These are phyloP conservation scores for Monodelphis domestica DNA, from an alignment of 2,797 vertebrate genomes.

Conservation along the genomic window DNA sequence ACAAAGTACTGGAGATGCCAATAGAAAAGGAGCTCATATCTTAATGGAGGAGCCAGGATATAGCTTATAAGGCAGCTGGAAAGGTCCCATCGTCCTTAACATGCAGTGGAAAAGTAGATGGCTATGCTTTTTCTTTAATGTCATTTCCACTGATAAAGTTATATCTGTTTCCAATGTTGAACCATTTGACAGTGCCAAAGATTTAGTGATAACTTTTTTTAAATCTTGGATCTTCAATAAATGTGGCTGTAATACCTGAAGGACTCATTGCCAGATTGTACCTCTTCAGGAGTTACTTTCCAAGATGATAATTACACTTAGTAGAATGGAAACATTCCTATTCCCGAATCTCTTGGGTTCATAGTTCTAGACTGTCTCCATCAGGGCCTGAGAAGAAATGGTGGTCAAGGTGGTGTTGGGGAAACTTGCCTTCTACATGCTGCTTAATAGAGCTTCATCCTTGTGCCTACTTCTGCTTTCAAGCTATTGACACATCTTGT, in stretches of 20 bases:
- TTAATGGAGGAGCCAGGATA: neutral
- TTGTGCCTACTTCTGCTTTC: no score
- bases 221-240: neutral
- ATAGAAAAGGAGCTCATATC: neutral
- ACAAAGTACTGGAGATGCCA: neutral
- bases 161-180: neutral
- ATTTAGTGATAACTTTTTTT: neutral
- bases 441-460: no score
- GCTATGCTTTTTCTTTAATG: neutral
- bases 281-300: neutral
- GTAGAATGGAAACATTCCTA: no score
- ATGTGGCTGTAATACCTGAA: neutral
- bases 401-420: no score
- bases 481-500: no score
- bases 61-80: neutral
- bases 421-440: no score
- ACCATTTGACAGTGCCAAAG: neutral
- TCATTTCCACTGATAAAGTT: neutral
- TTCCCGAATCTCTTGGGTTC: no score
- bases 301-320: neutral
- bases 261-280: neutral
- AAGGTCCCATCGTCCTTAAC: neutral
- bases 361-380: no score
- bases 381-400: no score
- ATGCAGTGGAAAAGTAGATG: neutral